A percentile compares a stretch with the other conserved stretches of the same genome.
These are phyloP conservation scores for Cataglyphis altisquamis DNA, from an alignment of 2,888 invertebrate species.

Conservation along the genomic window DNA sequence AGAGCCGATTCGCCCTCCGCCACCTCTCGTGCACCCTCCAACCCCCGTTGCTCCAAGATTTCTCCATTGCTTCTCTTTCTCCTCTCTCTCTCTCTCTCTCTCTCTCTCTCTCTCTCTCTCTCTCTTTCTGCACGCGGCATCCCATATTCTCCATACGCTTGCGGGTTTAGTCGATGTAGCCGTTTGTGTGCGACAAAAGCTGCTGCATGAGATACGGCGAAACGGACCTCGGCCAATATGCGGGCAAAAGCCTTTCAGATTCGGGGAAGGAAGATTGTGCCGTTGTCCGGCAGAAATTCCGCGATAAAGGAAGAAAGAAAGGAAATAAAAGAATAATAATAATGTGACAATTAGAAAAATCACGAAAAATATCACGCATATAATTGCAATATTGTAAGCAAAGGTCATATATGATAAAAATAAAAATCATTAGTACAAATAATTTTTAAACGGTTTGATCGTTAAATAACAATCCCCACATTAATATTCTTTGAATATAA, in stretches of 20 bases:
- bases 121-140: constrained; percentile 31
- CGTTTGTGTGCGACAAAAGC: constrained; percentile 67
- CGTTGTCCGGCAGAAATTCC: constrained; percentile 62
- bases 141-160: constrained; percentile 53
- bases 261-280: constrained; percentile 68
- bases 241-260: constrained; percentile 78
- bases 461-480: not conserved
- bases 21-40: constrained; percentile 46
- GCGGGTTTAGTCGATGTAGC: constrained; percentile 42
- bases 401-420: not conserved
- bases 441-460: not conserved
- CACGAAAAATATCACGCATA: not conserved
- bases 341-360: constrained; percentile 11
- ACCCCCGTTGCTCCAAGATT: constrained; percentile 50
- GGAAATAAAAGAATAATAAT: not conserved
- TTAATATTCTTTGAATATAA: not conserved
- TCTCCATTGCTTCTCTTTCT: constrained; percentile 13
- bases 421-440: not conserved
- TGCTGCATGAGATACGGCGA: constrained; percentile 68
- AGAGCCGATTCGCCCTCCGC: constrained; percentile 49
- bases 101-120: constrained; percentile 10
- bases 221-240: constrained; percentile 72
- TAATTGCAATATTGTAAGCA: not conserved
- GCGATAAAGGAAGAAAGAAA: not conserved
- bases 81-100: constrained; percentile 22